Percentiles rank a stretch among this genome's conserved stretches.
phyloP scores from a whole-genome alignment of 2,797 vertebrate species.

The Acrocephalus scirpaceus region DNA sequence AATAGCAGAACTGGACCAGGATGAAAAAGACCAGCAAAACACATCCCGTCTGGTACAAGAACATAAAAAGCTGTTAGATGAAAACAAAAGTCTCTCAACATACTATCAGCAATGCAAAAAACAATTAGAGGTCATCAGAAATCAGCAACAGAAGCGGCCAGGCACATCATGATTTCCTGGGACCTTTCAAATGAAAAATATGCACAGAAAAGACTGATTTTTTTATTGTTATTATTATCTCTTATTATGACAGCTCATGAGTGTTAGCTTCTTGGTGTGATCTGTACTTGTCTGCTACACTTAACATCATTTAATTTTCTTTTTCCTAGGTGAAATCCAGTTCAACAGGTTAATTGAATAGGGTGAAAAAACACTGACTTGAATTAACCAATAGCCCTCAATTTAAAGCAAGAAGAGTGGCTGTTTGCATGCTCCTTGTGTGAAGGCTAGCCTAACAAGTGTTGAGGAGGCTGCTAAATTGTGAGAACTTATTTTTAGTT shows the following conservation, averaged over 20 bases:
- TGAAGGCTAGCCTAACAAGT: conserved; percentile 72
- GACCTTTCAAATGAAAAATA: conserved; percentile 70
- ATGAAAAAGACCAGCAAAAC: conserved; percentile 99
- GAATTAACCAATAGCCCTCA: conserved; percentile 70
- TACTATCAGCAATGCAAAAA: conserved; percentile 99
- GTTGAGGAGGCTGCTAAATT: conserved; percentile 68
- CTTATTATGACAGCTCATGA: conserved; percentile 74
- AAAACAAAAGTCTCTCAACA: conserved; percentile 98
- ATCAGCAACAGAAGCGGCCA: conserved; percentile 98
- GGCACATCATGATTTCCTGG: conserved; percentile 92
- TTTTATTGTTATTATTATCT: conserved; percentile 44
- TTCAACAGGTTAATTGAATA: conserved; percentile 63
- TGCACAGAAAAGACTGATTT: conserved; percentile 75
- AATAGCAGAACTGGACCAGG: conserved; percentile 98
- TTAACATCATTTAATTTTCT: conserved; percentile 74
- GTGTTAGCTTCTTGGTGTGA: conserved; percentile 80
- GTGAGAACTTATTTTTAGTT: conserved; percentile 51
- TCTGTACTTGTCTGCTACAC: conserved; percentile 75
- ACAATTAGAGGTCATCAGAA: conserved; percentile 96
- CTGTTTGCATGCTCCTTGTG: conserved; percentile 78
- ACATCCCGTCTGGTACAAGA: conserved; percentile 98
- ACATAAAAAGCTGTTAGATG: conserved; percentile 98
- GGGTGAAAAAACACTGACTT: conserved; percentile 68
- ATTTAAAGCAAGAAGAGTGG: conserved; percentile 61
- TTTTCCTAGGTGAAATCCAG: conserved; percentile 72